Evolutionary conservation across 1,140 invertebrate species (phyloP), one percentile per base, ranked within the genome.

Genomic region (Agrypnia vestita): DNA sequence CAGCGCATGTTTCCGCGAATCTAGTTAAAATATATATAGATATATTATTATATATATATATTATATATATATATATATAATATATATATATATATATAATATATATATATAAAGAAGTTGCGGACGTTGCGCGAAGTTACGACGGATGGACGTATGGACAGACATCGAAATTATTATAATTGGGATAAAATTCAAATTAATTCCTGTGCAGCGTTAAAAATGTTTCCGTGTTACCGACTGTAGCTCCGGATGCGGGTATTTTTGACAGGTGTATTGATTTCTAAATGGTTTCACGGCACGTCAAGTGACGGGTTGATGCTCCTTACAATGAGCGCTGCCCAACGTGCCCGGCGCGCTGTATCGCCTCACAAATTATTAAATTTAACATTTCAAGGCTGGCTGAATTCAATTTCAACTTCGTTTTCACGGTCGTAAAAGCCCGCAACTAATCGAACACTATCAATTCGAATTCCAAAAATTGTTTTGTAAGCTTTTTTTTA

Each of bases 371-470:
- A 71, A 44, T 71, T 71, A 71, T 25, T 25, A 49, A 51, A 71
- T 51, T 47, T 47, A 69, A 46, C 44, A 53, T 25, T 51, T 71
- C 67, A 49, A 71, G 47, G 47, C 47, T 71, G 47, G 51, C 67
- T 25, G 67, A 53, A 49, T 71, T 71, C 46, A 71, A 71, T 71
- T 71, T 71, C 15, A 13, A 21, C 13, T 71, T 71, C 67, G 47
- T 71, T 71, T 71, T 71, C 67, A 71, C 67, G 67, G 46, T 51
- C 46, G 46, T 53, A 17, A 62, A 62, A 4, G 13, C 13, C 67
- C 49, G 35, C 17, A 51, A 51, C 67, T 51, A 71, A 71, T 71
- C 15, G 67, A 46, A 49, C 17, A 25, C 49, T 71, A 49, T 71
- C 10, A 17, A 71, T 4, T 71, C 15, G 21, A 21, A 71, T 71